phyloP scores from a whole-genome alignment of 2,888 invertebrate genomes.

The Baccha elongata region DNA sequence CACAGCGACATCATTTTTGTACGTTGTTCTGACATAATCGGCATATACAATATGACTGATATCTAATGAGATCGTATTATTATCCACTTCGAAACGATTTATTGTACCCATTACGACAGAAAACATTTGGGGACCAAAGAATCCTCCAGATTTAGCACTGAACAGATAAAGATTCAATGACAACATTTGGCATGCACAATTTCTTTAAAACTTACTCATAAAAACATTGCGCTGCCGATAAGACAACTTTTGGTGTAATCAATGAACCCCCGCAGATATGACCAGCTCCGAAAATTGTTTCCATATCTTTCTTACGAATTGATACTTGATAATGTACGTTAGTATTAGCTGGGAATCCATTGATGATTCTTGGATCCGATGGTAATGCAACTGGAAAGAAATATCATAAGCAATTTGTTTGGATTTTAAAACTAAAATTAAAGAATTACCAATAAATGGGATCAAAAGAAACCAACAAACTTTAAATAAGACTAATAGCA shows the following conservation, averaged over 20 bases:
- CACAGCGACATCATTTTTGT: conserved; percentile 78
- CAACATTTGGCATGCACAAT: not conserved
- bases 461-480: not conserved
- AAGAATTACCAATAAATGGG: conserved; percentile 11
- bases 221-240: conserved; percentile 80
- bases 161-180: no score
- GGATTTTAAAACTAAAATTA: not conserved
- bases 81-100: conserved; percentile 76
- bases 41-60: conserved; percentile 74
- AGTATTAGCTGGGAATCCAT: conserved; percentile 75
- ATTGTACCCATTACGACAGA: conserved; percentile 80
- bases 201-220: conserved; percentile 77
- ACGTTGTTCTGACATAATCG: conserved; percentile 76
- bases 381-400: not conserved
- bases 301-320: conserved; percentile 74
- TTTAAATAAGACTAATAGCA: not conserved
- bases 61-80: conserved; percentile 77
- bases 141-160: not conserved
- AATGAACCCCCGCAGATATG: conserved; percentile 80
- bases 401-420: not conserved
- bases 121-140: conserved; percentile 71
- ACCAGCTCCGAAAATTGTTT: conserved; percentile 78
- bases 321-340: conserved; percentile 79
- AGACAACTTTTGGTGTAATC: conserved; percentile 76
- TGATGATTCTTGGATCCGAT: conserved; percentile 75